Evolutionary conservation across 2,113 vertebrate species (phyloP), one percentile per base, ranked within the genome.

Genomic region (Cichladusa arquata): DNA sequence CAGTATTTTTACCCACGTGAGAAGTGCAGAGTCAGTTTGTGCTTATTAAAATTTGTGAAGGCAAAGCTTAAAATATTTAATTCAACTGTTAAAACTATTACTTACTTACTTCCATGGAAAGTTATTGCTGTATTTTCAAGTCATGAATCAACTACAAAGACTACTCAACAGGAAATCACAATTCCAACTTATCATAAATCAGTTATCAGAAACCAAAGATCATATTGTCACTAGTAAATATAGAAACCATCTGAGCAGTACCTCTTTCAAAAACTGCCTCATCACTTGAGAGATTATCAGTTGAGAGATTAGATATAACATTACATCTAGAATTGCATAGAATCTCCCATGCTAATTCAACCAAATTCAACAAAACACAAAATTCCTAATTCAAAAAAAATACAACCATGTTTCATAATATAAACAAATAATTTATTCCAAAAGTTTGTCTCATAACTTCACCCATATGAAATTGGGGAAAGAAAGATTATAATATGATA

Each of bases 1-100:
- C 1, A 51, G 19, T 14, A 12, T 50, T 86, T 71, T 73, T n/a
- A 62, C 7, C 36, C 10, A 24, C 0, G 0, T 40, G 13, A 58
- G 19, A 83, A 86, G 2, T 34, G 11, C 2, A 7, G 29, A 62
- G 13, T 33, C 47, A 57, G 14, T 28, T 42, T 61, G 11, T 79
- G 15, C 19, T 67, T 60, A 11, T 38, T 79, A 66, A 81, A 70
- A 45, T 64, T 71, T 44, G 11, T 38, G 26, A 74, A 92, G 54
- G 36, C 7, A 45, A 65, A 50, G 36, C 42, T 76, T 38, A 45
- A 90, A 77, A 73, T 36, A 51, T n/a, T 74, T 54, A 36, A 57
- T 86, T 73, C 14, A 71, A 16, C 29, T 54, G 22, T 47, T 73
- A 79, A 81, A 86, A 58, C 7, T 57, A 23, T 42, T 70, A 12